phyloP scores from a whole-genome alignment of 2,113 vertebrate species.

The Pithys albifrons region DNA sequence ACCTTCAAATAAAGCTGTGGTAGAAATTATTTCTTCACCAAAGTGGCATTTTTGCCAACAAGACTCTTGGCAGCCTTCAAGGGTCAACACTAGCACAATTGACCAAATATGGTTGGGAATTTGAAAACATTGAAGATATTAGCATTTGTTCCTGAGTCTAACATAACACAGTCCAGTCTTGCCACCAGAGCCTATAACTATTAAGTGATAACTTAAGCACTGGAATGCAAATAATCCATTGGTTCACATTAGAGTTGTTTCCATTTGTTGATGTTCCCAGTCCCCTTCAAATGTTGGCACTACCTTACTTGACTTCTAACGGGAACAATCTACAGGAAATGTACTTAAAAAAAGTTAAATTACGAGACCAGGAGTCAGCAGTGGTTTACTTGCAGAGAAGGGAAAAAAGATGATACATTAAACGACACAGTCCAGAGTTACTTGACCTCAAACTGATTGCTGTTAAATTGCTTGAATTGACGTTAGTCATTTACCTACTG shows the following conservation, averaged over 20 bases:
- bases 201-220: conserved; percentile 73
- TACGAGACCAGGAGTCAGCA: conserved; percentile 27
- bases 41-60: conserved; percentile 79
- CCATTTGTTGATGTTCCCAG: conserved; percentile 69
- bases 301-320: conserved; percentile 64
- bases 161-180: conserved; percentile 75
- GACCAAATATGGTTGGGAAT: conserved; percentile 82
- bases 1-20: conserved; percentile 61
- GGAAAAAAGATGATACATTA: conserved; percentile 37
- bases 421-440: conserved; percentile 44
- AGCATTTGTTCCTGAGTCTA: conserved; percentile 75
- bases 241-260: conserved; percentile 70
- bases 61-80: conserved; percentile 75
- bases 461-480: conserved; percentile 61
- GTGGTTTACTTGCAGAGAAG: conserved; percentile 63
- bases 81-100: conserved; percentile 61
- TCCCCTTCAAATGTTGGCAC: conserved; percentile 43
- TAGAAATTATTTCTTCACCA: conserved; percentile 70
- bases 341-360: conserved; percentile 59
- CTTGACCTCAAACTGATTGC: conserved; percentile 62
- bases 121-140: conserved; percentile 75
- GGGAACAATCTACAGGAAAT: conserved; percentile 51
- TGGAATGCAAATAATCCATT: conserved; percentile 77
- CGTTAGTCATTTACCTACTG: conserved; percentile 70
- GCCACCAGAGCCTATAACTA: conserved; percentile 71